A percentile compares a stretch with the other conserved stretches of the same genome.
These are phyloP conservation scores for Cryptoblepharus egeriae DNA, from an alignment of 2,797 vertebrate genomes.

Conservation along the genomic window DNA sequence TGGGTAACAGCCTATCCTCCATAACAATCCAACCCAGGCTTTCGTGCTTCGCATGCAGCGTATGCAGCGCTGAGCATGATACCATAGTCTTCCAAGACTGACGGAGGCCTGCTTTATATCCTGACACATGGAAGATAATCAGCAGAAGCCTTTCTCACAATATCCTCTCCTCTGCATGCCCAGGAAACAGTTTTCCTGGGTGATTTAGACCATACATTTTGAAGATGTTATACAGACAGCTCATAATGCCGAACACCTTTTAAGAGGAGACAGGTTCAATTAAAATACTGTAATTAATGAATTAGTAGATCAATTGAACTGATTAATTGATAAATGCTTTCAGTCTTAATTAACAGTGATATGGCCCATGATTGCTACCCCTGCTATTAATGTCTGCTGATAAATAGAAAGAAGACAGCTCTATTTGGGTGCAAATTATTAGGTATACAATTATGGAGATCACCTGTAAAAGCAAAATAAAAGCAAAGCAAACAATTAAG, in stretches of 20 bases:
- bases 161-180: background rate
- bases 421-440: slow-evolving; percentile 41
- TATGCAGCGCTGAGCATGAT: too few species aligned
- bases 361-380: slow-evolving; percentile 25
- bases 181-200: background rate
- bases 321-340: slow-evolving; percentile 36
- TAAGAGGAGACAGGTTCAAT: slow-evolving; percentile 33
- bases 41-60: too few species aligned
- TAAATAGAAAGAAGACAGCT: slow-evolving; percentile 25
- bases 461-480: slow-evolving; percentile 25
- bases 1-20: too few species aligned
- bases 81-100: too few species aligned
- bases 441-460: slow-evolving; percentile 1
- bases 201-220: background rate
- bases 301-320: slow-evolving; percentile 36
- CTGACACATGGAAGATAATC: background rate
- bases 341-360: slow-evolving; percentile 36
- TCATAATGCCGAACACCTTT: slow-evolving; percentile 29
- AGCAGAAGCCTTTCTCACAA: background rate
- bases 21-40: too few species aligned
- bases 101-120: too few species aligned
- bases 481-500: slow-evolving; percentile 9
- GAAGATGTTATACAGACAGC: background rate
- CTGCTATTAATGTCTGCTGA: slow-evolving; percentile 38
- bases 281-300: slow-evolving; percentile 35